Percentiles rank a stretch among this genome's conserved stretches.
These are phyloP conservation scores for Lytechinus pictus DNA, from an alignment of 35 echinoderm and acorn worm genomes.

Conservation along the genomic window DNA sequence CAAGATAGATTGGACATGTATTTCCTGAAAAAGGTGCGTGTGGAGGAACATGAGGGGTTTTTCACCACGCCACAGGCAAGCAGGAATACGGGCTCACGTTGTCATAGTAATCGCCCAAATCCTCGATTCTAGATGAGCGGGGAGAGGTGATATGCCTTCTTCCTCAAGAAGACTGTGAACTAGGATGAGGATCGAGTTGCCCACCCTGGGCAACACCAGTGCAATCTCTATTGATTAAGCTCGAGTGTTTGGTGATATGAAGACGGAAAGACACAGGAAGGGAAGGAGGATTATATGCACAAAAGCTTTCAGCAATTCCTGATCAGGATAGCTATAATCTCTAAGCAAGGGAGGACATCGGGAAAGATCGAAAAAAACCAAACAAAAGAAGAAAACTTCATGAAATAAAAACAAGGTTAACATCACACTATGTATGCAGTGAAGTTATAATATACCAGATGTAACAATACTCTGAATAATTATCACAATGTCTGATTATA, in stretches of 20 bases:
- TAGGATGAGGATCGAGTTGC: slow-evolving; percentile 31
- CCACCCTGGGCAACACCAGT: slow-evolving; percentile 17
- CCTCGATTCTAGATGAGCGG: not conserved
- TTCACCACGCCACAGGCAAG: not conserved
- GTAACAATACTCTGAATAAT: too few species aligned
- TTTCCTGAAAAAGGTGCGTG: not conserved
- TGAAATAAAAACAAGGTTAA: not conserved
- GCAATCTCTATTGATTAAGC: slow-evolving; percentile 32
- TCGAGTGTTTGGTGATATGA: not conserved
- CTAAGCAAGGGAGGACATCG: not conserved
- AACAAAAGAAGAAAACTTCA: not conserved
- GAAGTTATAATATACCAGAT: too few species aligned
- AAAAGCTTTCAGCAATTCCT: slow-evolving; percentile 18
- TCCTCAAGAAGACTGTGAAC: not conserved
- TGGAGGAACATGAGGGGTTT: slow-evolving; percentile 2
- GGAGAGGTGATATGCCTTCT: slow-evolving; percentile 18
- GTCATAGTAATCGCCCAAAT: slow-evolving; percentile 18
- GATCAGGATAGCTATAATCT: not conserved
- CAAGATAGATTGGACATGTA: not conserved
- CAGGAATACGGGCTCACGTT: not conserved
- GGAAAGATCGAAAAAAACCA: not conserved
- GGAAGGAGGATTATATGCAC: slow-evolving; percentile 14
- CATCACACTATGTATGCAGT: not conserved
- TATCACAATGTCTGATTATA: too few species aligned
- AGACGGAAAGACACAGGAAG: slow-evolving; percentile 3